These are phyloP conservation scores for Caiman crocodilus DNA, from an alignment of 2,797 vertebrate genomes.

Conservation along the genomic window DNA sequence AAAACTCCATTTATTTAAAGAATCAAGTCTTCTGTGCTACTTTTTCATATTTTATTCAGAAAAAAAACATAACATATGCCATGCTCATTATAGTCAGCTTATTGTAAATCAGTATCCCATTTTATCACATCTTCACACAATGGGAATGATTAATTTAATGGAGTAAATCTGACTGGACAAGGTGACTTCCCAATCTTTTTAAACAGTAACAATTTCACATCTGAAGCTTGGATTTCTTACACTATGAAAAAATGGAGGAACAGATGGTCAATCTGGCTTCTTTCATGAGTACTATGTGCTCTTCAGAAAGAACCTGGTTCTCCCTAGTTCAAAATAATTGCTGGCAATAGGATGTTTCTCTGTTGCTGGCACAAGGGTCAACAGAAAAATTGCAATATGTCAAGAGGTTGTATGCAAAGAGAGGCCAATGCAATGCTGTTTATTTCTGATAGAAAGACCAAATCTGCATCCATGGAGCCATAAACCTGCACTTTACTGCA, in stretches of 20 bases:
- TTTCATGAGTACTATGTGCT: not conserved
- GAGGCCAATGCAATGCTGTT: slow-evolving; percentile 35
- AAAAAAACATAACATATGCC: not conserved
- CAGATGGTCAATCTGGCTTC: not conserved
- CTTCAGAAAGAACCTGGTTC: not conserved
- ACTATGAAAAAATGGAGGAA: not conserved
- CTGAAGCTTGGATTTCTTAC: not conserved
- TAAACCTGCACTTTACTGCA: slow-evolving; percentile 50
- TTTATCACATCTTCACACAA: not conserved
- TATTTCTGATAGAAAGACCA: slow-evolving; percentile 34
- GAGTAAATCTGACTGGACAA: not conserved
- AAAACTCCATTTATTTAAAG: not conserved
- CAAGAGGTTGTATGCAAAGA: slow-evolving; percentile 17
- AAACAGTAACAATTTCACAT: not conserved
- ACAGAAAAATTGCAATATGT: slow-evolving; percentile 53
- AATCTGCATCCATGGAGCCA: slow-evolving; percentile 26
- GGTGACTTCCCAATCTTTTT: not conserved
- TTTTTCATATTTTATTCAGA: not conserved
- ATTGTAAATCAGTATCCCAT: not conserved
- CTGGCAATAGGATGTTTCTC: not conserved
- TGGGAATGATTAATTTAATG: not conserved
- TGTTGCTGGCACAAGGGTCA: slow-evolving; percentile 41
- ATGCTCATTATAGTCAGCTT: not conserved
- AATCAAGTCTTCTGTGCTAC: not conserved
- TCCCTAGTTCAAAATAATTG: slow-evolving; percentile 34